These are phyloP conservation scores for Emydoidea blandingii DNA, from an alignment of 2,797 vertebrate species.

Conservation along the genomic window DNA sequence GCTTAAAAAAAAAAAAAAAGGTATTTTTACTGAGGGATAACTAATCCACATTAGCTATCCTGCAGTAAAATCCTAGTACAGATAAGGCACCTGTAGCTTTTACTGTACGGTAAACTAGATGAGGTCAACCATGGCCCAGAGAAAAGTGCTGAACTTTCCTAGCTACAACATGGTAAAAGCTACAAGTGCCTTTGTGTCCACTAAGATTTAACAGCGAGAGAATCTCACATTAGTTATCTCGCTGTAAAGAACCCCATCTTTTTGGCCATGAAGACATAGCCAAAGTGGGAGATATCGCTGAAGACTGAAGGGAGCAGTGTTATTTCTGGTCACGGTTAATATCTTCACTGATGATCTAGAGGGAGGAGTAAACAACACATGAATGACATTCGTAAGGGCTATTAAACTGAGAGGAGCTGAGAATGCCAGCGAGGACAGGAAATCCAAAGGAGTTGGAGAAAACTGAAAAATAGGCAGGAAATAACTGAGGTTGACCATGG, in stretches of 20 bases:
- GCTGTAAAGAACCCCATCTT: not conserved
- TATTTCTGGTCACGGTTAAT: not conserved
- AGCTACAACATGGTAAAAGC: not conserved
- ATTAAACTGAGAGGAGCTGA: not conserved
- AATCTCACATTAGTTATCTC: not conserved
- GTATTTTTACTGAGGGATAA: not conserved
- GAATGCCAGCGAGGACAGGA: not conserved
- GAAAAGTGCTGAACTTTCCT: not conserved
- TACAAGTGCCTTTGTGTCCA: not conserved
- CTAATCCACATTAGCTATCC: not conserved
- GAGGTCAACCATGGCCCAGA: not conserved
- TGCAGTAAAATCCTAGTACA: accelerated
- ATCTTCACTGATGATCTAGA: not conserved
- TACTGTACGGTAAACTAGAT: not conserved
- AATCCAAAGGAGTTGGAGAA: not conserved
- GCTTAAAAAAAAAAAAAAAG: not conserved
- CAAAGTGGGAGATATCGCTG: not conserved
- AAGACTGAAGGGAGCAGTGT: not conserved
- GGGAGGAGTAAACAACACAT: not conserved
- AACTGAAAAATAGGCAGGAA: not conserved
- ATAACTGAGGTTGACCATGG: accelerated
- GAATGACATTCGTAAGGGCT: no score
- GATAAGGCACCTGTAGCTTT: not conserved
- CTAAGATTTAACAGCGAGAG: not conserved
- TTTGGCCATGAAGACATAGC: not conserved